Conservation (phyloP, 92 coral and sea anemone species). For the Meandrina meandrites region DNA sequence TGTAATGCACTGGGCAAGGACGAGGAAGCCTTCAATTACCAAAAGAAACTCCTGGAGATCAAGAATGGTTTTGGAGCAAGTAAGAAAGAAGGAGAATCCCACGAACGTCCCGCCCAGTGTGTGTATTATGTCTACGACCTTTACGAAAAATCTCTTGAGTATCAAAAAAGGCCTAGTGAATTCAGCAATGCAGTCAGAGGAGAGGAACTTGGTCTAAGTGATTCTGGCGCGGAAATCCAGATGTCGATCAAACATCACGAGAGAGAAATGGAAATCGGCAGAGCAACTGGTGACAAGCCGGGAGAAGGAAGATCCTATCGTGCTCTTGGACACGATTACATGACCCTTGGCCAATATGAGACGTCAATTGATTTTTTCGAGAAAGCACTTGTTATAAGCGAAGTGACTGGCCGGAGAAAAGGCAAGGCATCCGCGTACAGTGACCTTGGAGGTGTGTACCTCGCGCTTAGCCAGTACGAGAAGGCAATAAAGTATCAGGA, state of each 20-base stretch:
- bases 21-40: slow-evolving; percentile 24
- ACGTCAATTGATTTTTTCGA: slow-evolving; percentile 26
- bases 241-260: slow-evolving; percentile 21
- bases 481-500: slow-evolving; percentile 10
- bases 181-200: background rate
- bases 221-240: slow-evolving; percentile 1
- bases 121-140: slow-evolving; percentile 28
- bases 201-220: background rate
- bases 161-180: background rate
- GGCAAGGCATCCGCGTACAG: background rate
- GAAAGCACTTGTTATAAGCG: slow-evolving; percentile 30
- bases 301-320: background rate
- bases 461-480: slow-evolving; percentile 20
- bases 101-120: slow-evolving; percentile 6
- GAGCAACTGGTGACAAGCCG: slow-evolving; percentile 8
- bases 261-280: slow-evolving; percentile 27
- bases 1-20: background rate
- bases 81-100: background rate
- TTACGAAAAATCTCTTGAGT: slow-evolving; percentile 23
- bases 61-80: slow-evolving; percentile 1
- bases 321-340: slow-evolving; percentile 9
- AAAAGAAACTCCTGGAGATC: slow-evolving; percentile 1
- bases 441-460: slow-evolving; percentile 28
- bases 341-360: slow-evolving; percentile 21
- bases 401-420: slow-evolving; percentile 8